Evolutionary conservation across 1,140 invertebrate species (phyloP).

Genomic region (Telenomus remus): DNA sequence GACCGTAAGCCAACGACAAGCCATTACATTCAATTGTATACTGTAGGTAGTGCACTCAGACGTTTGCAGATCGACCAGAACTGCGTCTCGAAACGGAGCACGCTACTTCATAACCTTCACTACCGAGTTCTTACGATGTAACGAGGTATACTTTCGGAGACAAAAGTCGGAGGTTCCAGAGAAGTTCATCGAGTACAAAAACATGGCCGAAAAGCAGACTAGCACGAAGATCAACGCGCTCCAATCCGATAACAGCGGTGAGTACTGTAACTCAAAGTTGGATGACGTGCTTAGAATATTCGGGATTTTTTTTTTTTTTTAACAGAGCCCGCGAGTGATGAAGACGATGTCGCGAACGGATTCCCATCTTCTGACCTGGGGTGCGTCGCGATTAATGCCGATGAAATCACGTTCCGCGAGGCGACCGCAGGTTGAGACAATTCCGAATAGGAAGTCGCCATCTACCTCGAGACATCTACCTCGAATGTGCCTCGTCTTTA

Average conservation of each 20-base stretch:
- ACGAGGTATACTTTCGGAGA: too few relatives aligned
- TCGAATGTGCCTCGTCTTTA: constrained; percentile 10
- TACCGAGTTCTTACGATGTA: too few relatives aligned
- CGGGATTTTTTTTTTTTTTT: too few relatives aligned
- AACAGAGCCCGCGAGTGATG: background rate
- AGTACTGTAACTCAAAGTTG: constrained; percentile 21
- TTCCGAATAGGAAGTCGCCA: constrained; percentile 7
- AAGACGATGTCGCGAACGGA: constrained; percentile 7
- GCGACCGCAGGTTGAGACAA: constrained; percentile 2
- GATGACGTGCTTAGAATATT: background rate
- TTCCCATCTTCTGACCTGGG: background rate
- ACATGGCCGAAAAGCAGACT: constrained; percentile 51
- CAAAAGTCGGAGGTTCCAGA: background rate
- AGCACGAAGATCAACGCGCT: constrained; percentile 43
- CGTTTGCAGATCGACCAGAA: too few relatives aligned
- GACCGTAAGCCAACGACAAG: too few relatives aligned
- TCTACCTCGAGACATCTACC: constrained; percentile 6
- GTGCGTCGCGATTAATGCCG: constrained; percentile 1
- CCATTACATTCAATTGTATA: too few relatives aligned
- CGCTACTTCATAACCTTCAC: too few relatives aligned
- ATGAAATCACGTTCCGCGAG: constrained; percentile 4
- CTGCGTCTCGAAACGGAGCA: too few relatives aligned
- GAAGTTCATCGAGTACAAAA: background rate
- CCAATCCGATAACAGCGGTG: constrained; percentile 2
- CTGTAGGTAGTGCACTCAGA: too few relatives aligned